These are phyloP conservation scores for Dipodomys spectabilis DNA, from an alignment of 2,113 vertebrate genomes.

Conservation along the genomic window DNA sequence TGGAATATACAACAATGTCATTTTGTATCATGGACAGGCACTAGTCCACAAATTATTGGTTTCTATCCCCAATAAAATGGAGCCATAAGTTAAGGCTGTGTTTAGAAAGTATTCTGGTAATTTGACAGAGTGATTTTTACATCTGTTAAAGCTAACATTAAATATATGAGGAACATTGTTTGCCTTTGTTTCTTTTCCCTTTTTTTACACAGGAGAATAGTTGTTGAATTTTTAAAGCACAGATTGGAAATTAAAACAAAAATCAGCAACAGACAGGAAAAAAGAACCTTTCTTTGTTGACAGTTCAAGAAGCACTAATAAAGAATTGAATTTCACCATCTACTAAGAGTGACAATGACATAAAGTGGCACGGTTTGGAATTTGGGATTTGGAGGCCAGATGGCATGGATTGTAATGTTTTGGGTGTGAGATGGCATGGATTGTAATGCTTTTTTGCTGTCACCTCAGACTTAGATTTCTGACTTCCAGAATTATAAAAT, in stretches of 20 bases:
- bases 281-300: background rate
- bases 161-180: background rate
- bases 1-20: background rate
- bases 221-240: slow-evolving; percentile 27
- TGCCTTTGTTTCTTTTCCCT: background rate
- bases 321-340: background rate
- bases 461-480: slow-evolving; percentile 4
- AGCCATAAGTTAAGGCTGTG: background rate
- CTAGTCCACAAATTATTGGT: background rate
- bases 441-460: background rate
- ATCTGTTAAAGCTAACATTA: slow-evolving; percentile 28
- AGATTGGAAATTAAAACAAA: background rate
- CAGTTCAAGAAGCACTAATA: background rate
- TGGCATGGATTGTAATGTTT: background rate
- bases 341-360: background rate
- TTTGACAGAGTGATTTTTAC: background rate
- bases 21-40: background rate
- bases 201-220: background rate
- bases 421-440: too few species aligned
- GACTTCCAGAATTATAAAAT: background rate
- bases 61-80: background rate
- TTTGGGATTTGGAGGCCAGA: background rate
- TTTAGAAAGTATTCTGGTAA: slow-evolving; percentile 15
- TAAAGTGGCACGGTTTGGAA: background rate
- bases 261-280: background rate